These are phyloP conservation scores for Chionodraco myersi DNA, from an alignment of 2,113 vertebrate genomes.

Conservation along the genomic window DNA sequence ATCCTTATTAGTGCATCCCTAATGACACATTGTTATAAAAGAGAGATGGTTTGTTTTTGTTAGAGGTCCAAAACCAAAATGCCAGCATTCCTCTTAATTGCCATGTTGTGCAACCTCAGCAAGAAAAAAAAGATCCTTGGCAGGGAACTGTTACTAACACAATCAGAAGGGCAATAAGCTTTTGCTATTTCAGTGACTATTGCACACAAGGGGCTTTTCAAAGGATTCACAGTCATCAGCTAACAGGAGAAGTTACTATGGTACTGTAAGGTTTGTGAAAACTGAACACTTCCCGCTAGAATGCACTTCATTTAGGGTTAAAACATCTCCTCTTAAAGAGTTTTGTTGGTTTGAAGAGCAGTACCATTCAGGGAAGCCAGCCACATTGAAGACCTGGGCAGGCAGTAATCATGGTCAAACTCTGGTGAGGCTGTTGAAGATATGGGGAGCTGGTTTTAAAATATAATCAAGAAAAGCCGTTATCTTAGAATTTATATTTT, in stretches of 20 bases:
- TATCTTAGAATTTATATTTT: slow-evolving; percentile 49
- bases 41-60: slow-evolving; percentile 52
- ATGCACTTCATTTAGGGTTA: slow-evolving; percentile 48
- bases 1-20: slow-evolving; percentile 58
- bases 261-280: slow-evolving; percentile 46
- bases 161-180: slow-evolving; percentile 61
- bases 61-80: slow-evolving; percentile 61
- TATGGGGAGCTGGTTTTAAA: slow-evolving; percentile 82
- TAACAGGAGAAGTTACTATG: slow-evolving; percentile 50
- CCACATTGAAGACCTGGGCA: slow-evolving; percentile 82
- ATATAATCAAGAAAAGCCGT: slow-evolving; percentile 66
- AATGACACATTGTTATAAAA: slow-evolving; percentile 46
- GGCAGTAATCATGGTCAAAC: slow-evolving; percentile 87
- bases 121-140: slow-evolving; percentile 48
- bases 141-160: slow-evolving; percentile 58
- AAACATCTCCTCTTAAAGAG: slow-evolving; percentile 61
- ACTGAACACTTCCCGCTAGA: slow-evolving; percentile 45
- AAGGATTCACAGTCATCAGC: slow-evolving; percentile 51
- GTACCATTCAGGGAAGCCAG: slow-evolving; percentile 84
- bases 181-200: slow-evolving; percentile 57
- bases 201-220: slow-evolving; percentile 46
- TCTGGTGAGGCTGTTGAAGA: slow-evolving; percentile 84
- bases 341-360: slow-evolving; percentile 75
- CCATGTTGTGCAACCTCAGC: slow-evolving; percentile 68
- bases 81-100: slow-evolving; percentile 70